Conservation (phyloP, 1,140 invertebrate species). For the Leguminivora glycinivorella region DNA sequence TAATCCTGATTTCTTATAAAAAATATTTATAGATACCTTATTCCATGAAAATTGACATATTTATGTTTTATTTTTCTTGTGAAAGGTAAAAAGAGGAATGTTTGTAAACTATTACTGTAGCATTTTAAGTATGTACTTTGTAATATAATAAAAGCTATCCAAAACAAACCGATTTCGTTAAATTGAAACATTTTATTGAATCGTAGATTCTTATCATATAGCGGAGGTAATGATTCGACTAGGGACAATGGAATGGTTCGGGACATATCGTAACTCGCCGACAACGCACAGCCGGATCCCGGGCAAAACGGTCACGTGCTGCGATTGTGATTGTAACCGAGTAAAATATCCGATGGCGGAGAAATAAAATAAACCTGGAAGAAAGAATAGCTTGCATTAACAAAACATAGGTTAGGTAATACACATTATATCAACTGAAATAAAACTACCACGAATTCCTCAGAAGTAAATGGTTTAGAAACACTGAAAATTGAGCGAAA, state of each 20-base stretch:
- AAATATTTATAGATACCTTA: no score
- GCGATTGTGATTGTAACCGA: constrained; percentile 8
- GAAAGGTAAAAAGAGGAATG: no score
- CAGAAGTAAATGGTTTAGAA: no score
- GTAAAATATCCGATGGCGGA: constrained; percentile 23
- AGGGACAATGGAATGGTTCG: constrained; percentile 37
- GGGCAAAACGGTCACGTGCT: constrained; percentile 10
- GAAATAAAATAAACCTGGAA: background rate
- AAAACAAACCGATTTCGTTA: background rate
- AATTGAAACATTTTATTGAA: constrained; percentile 5
- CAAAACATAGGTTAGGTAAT: background rate
- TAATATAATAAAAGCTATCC: background rate
- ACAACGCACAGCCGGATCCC: background rate
- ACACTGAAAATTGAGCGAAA: no score
- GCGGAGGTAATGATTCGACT: constrained; percentile 45
- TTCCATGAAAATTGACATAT: no score
- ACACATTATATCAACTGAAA: background rate
- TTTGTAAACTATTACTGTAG: no score
- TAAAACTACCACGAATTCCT: no score
- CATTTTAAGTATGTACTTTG: background rate
- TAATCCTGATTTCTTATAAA: no score
- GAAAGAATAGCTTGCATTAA: background rate
- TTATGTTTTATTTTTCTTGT: no score
- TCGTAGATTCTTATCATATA: constrained; percentile 56
- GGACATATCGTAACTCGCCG: background rate